phyloP scores from a whole-genome alignment of 2,888 invertebrate genomes.

The Lepidochitona cinerea region DNA sequence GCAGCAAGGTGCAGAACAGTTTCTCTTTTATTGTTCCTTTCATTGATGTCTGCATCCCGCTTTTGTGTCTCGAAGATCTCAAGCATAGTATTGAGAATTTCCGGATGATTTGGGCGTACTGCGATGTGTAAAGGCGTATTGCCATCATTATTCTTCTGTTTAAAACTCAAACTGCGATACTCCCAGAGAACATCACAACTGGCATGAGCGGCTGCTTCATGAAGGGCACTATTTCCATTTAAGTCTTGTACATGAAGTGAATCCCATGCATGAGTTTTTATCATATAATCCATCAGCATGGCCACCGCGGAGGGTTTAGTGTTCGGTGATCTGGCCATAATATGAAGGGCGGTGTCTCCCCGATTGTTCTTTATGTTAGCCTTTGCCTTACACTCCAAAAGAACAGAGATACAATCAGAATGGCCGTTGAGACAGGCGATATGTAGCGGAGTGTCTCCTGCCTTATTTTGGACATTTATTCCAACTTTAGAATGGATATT shows the following conservation, averaged over 20 bases:
- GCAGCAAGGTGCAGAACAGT: slow-evolving; percentile 54
- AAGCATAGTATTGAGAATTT: slow-evolving; percentile 52
- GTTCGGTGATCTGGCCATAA: slow-evolving; percentile 46
- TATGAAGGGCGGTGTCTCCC: slow-evolving; percentile 62
- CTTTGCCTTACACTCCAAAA: slow-evolving; percentile 55
- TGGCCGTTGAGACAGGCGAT: slow-evolving; percentile 61
- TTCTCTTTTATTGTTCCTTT: slow-evolving; percentile 41
- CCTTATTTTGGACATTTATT: slow-evolving; percentile 50
- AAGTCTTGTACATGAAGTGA: slow-evolving; percentile 60
- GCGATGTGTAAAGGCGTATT: slow-evolving; percentile 56
- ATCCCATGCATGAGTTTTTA: slow-evolving; percentile 65
- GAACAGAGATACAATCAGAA: slow-evolving; percentile 40
- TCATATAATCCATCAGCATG: slow-evolving; percentile 58
- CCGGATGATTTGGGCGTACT: slow-evolving; percentile 48
- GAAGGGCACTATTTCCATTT: slow-evolving; percentile 63
- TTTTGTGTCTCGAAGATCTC: slow-evolving; percentile 58
- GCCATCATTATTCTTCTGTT: slow-evolving; percentile 52
- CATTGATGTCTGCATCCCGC: slow-evolving; percentile 55
- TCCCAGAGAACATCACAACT: slow-evolving; percentile 56
- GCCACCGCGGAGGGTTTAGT: slow-evolving; percentile 48
- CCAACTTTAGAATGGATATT: slow-evolving; percentile 39
- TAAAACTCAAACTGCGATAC: slow-evolving; percentile 53
- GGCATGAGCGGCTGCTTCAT: slow-evolving; percentile 61
- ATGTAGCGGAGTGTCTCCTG: slow-evolving; percentile 66
- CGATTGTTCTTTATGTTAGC: slow-evolving; percentile 55